Base-by-base conservation (phyloP, 2,888 invertebrate species). In the Caenorhabditis sp. region DNA sequence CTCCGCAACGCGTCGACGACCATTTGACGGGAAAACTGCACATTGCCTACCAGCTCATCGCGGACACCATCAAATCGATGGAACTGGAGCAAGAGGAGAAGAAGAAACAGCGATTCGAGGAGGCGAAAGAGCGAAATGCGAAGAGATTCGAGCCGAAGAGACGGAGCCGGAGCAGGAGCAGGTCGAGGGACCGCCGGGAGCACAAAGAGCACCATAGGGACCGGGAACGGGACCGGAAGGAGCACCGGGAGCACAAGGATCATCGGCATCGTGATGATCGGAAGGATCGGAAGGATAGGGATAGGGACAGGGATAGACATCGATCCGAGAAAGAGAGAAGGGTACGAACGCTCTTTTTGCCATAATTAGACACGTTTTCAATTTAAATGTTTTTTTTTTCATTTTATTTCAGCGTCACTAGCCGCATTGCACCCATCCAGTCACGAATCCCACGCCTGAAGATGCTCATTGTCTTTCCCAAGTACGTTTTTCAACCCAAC, bases 1-100 rank as follows among this genome's bases (percentile, higher is more conserved):
- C 80, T 15, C 82, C 74, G n/a, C 74, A 74, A 26, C 32, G 82
- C 45, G 76, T 82, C 17, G 82, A 82, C 22, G 82, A 82, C 58
- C 82, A 82, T 63, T 35, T 82, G 39, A 80, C 71, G 35, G 82
- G 82, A 22, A 82, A 82, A 58, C 53, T 82, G 9, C 82, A 82
- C 35, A 78, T 80, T 11, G 80, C 82, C 9, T 82, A 80, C 55
- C 56, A 68, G 13, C 43, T 46, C 15, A 79, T 82, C n/a, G 20
- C 58, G 0, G 76, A 76, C 35, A 52, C 56, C 4, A 76, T 71
- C 1, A 58, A 70, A 27, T 17, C 4, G 1, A n/a, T 71, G n/a
- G 59, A 71, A 20, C 6, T 20, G 22, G 68, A 68, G 9, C 26
- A 56, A 9, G 55, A 74, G 46, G 66, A 61, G 35, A n/a, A 22